A percentile compares a stretch with the other conserved stretches of the same genome.
Conservation (phyloP, 2,113 vertebrate genomes). For the Psettodes erumei region DNA sequence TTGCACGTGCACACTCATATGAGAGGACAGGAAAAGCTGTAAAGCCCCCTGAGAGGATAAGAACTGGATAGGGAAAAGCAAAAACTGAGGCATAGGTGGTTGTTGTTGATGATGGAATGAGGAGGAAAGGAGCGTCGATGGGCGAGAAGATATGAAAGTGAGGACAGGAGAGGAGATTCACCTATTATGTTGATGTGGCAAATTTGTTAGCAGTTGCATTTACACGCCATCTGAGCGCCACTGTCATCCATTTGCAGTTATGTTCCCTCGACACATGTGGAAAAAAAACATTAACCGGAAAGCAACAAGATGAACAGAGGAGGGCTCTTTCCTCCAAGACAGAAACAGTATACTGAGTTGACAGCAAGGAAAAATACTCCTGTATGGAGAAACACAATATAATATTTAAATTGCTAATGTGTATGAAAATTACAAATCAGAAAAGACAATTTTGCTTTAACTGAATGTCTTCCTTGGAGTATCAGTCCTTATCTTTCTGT, state of each 20-base stretch:
- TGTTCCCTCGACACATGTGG: too few species aligned
- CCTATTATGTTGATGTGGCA: background rate
- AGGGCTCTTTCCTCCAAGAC: background rate
- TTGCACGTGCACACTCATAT: slow-evolving; percentile 18
- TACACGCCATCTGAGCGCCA: too few species aligned
- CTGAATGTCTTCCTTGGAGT: slow-evolving; percentile 20
- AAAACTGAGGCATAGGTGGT: slow-evolving; percentile 42
- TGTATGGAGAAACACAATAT: background rate
- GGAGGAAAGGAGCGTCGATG: slow-evolving; percentile 57
- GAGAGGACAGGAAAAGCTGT: slow-evolving; percentile 48
- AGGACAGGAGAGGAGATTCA: slow-evolving; percentile 21
- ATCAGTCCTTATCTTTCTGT: slow-evolving; percentile 41
- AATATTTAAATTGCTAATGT: background rate
- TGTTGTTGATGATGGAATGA: slow-evolving; percentile 42
- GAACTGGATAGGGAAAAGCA: slow-evolving; percentile 33
- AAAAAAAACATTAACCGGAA: background rate
- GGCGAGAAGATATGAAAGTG: slow-evolving; percentile 57
- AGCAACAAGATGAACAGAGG: background rate
- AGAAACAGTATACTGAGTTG: background rate
- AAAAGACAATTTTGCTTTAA: slow-evolving; percentile 14
- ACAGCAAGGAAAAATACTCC: background rate
- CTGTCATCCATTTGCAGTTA: background rate
- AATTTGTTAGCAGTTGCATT: background rate
- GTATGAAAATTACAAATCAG: background rate
- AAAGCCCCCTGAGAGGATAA: slow-evolving; percentile 47